Percentiles rank a stretch among this genome's conserved stretches.
phyloP scores from a whole-genome alignment of 2,888 invertebrate species.

The Phaonia tiefii region DNA sequence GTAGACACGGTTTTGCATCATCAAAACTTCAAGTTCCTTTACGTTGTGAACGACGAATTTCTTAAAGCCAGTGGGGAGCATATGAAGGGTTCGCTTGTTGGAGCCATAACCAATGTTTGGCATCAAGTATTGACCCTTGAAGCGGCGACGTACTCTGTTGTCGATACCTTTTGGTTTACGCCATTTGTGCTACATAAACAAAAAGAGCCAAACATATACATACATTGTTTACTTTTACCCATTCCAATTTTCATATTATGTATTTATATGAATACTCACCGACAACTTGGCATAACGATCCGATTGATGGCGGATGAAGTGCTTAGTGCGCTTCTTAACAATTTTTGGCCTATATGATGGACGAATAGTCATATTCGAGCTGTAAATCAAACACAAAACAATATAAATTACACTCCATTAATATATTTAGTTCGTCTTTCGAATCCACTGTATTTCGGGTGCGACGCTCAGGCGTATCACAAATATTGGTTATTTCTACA shows the following conservation, averaged over 20 bases:
- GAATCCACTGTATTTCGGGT: slow-evolving; percentile 26
- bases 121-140: slow-evolving; percentile 99
- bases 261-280: slow-evolving; percentile 82
- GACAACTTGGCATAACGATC: slow-evolving; percentile 98
- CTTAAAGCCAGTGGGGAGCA: slow-evolving; percentile 98
- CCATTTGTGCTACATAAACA: slow-evolving; percentile 91
- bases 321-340: slow-evolving; percentile 98
- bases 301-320: slow-evolving; percentile 98
- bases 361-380: slow-evolving; percentile 90
- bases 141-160: slow-evolving; percentile 98
- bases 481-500: no score
- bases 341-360: slow-evolving; percentile 94
- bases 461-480: no score
- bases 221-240: no score
- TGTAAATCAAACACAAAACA: slow-evolving; percentile 70
- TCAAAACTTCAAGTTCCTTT: slow-evolving; percentile 96
- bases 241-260: no score
- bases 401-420: slow-evolving; percentile 9
- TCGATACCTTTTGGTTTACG: slow-evolving; percentile 99
- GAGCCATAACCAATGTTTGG: slow-evolving; percentile 99
- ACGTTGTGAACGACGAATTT: slow-evolving; percentile 96
- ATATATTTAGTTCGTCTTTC: not conserved
- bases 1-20: slow-evolving; percentile 99
- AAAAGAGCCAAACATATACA: slow-evolving; percentile 40
- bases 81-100: slow-evolving; percentile 95